Evolutionary conservation across 2,113 vertebrate species (phyloP).

Genomic region (Oryzias javanicus): DNA sequence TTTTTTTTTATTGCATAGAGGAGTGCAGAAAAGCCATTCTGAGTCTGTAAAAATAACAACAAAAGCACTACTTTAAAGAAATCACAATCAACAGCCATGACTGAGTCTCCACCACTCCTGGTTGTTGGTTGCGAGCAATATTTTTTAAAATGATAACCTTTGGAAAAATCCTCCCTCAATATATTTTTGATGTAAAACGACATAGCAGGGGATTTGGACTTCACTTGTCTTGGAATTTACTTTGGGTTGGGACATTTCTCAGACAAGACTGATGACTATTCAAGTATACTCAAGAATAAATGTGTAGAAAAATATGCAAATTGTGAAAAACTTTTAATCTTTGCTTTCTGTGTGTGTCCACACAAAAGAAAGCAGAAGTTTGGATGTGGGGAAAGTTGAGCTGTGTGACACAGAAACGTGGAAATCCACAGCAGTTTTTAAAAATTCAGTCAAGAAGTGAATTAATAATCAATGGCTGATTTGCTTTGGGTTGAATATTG

Average conservation of each 20-base stretch:
- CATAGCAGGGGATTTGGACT: not conserved
- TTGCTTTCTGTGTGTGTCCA: conserved; percentile 19
- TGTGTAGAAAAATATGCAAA: not conserved
- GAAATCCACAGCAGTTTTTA: conserved; percentile 17
- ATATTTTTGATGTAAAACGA: not conserved
- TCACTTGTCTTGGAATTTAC: not conserved
- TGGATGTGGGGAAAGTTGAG: conserved; percentile 5
- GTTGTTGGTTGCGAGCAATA: too few species aligned
- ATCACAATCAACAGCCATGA: too few species aligned
- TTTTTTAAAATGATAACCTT: too few species aligned
- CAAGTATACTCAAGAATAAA: not conserved
- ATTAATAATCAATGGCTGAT: conserved; percentile 67
- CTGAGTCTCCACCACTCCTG: too few species aligned
- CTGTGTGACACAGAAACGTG: conserved; percentile 4
- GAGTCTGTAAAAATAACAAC: too few species aligned
- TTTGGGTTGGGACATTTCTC: not conserved
- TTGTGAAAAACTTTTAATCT: not conserved
- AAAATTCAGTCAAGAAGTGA: conserved; percentile 38
- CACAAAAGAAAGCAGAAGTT: conserved; percentile 17
- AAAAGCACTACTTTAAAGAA: too few species aligned
- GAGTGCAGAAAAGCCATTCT: too few species aligned
- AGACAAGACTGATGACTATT: not conserved
- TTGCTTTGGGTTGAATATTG: conserved; percentile 22
- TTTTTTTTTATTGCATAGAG: too few species aligned
- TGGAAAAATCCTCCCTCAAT: not conserved